Percentiles rank a stretch among this genome's conserved stretches.
phyloP scores from a whole-genome alignment of 2,113 vertebrate species.

The Prolemur simus region DNA sequence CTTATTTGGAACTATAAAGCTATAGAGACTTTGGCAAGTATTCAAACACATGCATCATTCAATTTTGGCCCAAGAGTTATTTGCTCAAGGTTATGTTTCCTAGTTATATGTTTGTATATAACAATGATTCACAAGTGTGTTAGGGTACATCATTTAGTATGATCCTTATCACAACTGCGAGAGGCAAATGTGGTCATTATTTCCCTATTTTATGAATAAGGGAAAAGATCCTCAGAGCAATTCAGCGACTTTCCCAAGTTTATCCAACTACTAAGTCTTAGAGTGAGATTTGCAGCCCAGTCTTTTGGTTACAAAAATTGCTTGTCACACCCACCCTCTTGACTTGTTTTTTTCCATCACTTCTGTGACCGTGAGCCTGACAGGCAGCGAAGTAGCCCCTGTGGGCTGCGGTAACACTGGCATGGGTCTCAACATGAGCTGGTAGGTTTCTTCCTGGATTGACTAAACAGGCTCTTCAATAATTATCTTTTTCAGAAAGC shows the following conservation, averaged over 20 bases:
- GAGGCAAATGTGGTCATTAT: background rate
- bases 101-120: background rate
- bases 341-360: background rate
- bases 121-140: conserved; percentile 15
- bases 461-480: background rate
- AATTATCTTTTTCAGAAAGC: background rate
- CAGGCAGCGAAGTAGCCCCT: background rate
- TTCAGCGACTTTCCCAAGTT: background rate
- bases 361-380: background rate
- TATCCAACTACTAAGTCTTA: background rate
- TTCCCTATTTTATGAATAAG: background rate
- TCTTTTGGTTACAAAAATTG: background rate
- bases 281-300: background rate
- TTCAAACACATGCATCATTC: background rate
- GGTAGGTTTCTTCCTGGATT: background rate
- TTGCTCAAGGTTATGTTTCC: background rate
- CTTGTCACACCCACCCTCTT: background rate
- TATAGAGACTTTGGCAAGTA: background rate
- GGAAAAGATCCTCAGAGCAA: background rate
- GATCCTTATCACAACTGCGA: background rate
- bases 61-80: background rate
- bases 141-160: background rate
- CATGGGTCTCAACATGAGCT: background rate
- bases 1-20: background rate
- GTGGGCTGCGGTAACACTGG: background rate